These are phyloP conservation scores for Drosophila nr. perissopoda DNA, from an alignment of 2,888 invertebrate species.

Conservation along the genomic window DNA sequence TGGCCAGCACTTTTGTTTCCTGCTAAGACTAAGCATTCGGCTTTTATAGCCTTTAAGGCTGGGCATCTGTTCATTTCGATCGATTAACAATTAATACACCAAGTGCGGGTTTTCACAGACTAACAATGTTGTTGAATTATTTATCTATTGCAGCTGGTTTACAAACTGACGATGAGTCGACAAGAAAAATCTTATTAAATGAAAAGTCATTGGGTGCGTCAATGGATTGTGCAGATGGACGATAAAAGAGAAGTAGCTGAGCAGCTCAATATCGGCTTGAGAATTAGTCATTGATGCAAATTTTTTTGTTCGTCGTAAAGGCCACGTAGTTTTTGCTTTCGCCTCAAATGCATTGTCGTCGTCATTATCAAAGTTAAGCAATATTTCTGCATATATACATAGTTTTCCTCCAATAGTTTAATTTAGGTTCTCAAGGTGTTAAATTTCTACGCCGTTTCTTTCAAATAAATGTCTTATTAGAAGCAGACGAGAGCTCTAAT, in stretches of 20 bases:
- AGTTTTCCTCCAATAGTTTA: not conserved
- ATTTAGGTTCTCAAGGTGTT: not conserved
- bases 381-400: not conserved
- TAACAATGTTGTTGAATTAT: not conserved
- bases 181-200: not conserved
- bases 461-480: not conserved
- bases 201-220: not conserved
- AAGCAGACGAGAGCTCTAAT: not conserved
- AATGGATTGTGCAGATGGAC: not conserved
- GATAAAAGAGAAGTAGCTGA: not conserved
- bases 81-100: constrained; percentile 14
- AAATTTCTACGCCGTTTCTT: not conserved
- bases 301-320: not conserved
- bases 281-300: not conserved
- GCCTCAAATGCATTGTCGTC: not conserved
- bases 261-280: not conserved
- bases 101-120: not conserved
- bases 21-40: too few species aligned
- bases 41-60: constrained; percentile 34
- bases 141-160: not conserved
- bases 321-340: too few species aligned
- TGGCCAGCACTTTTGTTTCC: not conserved
- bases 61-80: constrained; percentile 53
- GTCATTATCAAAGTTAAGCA: not conserved
- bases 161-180: not conserved